These are phyloP conservation scores for Drosophila pachea DNA, from an alignment of 1,140 invertebrate genomes.

Conservation along the genomic window DNA sequence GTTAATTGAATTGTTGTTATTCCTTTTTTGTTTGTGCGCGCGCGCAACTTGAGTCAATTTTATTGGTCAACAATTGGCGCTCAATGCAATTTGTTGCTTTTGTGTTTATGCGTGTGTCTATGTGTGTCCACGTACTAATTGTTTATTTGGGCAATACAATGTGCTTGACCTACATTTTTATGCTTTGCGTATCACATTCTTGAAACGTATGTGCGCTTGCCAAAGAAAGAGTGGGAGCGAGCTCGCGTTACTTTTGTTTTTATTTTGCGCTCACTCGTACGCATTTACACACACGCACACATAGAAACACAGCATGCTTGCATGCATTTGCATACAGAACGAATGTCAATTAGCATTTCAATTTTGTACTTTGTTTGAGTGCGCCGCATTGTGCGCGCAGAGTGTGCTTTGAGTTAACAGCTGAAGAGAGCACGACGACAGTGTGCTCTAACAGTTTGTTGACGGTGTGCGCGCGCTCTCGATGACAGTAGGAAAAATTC, in stretches of 20 bases:
- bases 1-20: background rate
- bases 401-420: conserved; percentile 13
- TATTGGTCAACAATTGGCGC: conserved; percentile 21
- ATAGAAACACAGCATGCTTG: conserved; percentile 4
- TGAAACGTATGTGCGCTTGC: conserved; percentile 4
- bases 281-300: conserved; percentile 11
- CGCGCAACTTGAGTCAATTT: conserved; percentile 32
- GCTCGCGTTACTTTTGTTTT: conserved; percentile 33
- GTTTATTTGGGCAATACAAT: conserved; percentile 41
- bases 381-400: background rate
- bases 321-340: conserved; percentile 32
- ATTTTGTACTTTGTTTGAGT: conserved; percentile 30
- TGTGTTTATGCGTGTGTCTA: background rate
- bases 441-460: conserved; percentile 30
- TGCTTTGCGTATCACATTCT: conserved; percentile 31
- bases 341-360: conserved; percentile 41
- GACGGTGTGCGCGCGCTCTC: conserved; percentile 7
- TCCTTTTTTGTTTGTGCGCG: conserved; percentile 33
- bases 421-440: conserved; percentile 13
- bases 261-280: conserved; percentile 26
- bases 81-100: conserved; percentile 14
- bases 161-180: conserved; percentile 45
- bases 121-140: conserved; percentile 18
- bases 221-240: conserved; percentile 9
- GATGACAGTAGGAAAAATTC: conserved; percentile 14